Evolutionary conservation across 2,113 vertebrate species (phyloP).

Genomic region (Zeus faber): DNA sequence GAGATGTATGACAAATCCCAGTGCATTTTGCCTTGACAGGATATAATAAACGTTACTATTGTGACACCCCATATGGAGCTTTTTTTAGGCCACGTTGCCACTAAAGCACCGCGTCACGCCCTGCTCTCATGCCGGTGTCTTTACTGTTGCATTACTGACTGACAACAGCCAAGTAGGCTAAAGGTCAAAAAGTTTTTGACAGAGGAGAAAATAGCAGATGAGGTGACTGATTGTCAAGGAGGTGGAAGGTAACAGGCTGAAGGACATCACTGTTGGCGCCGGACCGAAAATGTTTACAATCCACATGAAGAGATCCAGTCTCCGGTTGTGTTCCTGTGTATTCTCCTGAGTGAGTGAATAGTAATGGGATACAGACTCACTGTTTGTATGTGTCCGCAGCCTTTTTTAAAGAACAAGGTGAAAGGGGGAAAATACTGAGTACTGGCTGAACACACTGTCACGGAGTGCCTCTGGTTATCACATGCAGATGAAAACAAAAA

Average conservation of each 20-base stretch:
- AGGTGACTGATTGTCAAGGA: slow-evolving; percentile 19
- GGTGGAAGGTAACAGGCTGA: slow-evolving; percentile 29
- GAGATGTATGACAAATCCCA: no score
- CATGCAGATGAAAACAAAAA: slow-evolving; percentile 5
- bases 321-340: neutral
- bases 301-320: no score
- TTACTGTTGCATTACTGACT: slow-evolving; percentile 1
- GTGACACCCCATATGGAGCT: no score
- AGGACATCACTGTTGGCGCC: slow-evolving; percentile 6
- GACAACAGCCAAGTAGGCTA: slow-evolving; percentile 44
- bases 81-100: no score
- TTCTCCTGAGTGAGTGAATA: slow-evolving; percentile 23
- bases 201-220: slow-evolving; percentile 35
- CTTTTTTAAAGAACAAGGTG: slow-evolving; percentile 28
- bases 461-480: slow-evolving; percentile 16
- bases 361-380: slow-evolving; percentile 11
- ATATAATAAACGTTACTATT: no score
- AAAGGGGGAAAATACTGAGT: slow-evolving; percentile 11
- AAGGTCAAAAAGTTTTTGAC: slow-evolving; percentile 49
- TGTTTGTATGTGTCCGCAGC: slow-evolving; percentile 16
- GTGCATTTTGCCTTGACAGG: no score
- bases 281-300: no score
- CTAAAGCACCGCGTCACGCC: no score
- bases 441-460: slow-evolving; percentile 16
- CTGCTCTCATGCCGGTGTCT: neutral